A percentile compares a stretch with the other conserved stretches of the same genome.
phyloP scores from a whole-genome alignment of 1,140 invertebrate genomes.

The Cotesia glomerata region DNA sequence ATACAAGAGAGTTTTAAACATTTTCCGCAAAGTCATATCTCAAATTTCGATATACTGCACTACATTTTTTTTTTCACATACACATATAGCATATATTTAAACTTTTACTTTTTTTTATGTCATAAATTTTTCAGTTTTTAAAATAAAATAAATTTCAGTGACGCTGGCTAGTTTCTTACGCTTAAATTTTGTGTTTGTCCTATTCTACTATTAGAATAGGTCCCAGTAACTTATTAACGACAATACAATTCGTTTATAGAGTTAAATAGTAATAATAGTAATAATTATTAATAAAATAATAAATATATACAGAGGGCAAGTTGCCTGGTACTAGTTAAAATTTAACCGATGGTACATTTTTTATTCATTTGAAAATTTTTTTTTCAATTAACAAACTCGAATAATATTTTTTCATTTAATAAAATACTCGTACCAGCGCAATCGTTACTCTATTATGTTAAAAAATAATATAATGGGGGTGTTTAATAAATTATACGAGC shows the following conservation, averaged over 20 bases:
- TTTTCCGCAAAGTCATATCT: no score
- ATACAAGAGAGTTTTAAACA: no score
- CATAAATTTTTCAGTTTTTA: background rate
- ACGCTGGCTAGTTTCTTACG: conserved; percentile 18
- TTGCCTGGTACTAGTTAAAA: conserved; percentile 40
- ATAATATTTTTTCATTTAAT: background rate
- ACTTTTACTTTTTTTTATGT: background rate
- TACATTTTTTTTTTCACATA: background rate
- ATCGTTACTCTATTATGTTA: background rate
- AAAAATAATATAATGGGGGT: background rate
- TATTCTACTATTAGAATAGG: conserved; percentile 42
- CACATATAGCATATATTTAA: conserved; percentile 8
- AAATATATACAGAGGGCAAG: conserved; percentile 51
- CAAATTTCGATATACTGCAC: no score
- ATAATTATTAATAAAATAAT: conserved; percentile 39
- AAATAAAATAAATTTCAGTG: background rate
- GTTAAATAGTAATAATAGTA: conserved; percentile 50
- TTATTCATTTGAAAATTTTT: background rate
- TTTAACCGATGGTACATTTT: conserved; percentile 35
- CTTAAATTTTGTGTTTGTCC: conserved; percentile 30
- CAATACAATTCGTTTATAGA: conserved; percentile 59
- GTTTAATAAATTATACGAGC: background rate
- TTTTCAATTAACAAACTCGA: background rate
- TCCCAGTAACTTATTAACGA: conserved; percentile 53
- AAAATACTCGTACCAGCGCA: conserved; percentile 13